These are phyloP conservation scores for Protomyctophum bolini DNA, from an alignment of 2,113 vertebrate species.

Conservation along the genomic window DNA sequence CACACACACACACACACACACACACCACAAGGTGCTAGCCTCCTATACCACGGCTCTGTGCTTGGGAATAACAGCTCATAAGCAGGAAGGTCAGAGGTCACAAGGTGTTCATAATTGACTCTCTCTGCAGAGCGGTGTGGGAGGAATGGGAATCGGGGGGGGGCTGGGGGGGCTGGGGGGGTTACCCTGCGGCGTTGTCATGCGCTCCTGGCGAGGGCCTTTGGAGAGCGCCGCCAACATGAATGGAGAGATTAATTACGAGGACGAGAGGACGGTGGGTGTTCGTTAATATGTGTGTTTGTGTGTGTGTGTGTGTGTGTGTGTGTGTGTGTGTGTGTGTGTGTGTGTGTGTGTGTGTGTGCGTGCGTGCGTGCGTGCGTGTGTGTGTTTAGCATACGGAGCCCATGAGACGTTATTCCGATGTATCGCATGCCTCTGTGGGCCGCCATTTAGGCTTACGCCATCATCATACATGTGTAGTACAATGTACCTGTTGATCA, in stretches of 20 bases:
- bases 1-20: too few species aligned
- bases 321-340: slow-evolving; percentile 1
- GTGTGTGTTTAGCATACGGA: not conserved
- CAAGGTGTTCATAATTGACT: slow-evolving; percentile 66
- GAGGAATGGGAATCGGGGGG: slow-evolving; percentile 14
- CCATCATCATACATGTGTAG: slow-evolving; percentile 45
- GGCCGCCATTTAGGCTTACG: too few species aligned
- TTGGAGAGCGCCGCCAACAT: slow-evolving; percentile 3
- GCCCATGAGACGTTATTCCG: too few species aligned
- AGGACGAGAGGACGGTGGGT: slow-evolving; percentile 22
- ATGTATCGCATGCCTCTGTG: too few species aligned
- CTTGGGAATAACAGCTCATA: slow-evolving; percentile 53
- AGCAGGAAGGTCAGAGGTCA: slow-evolving; percentile 55
- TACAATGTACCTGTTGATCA: slow-evolving; percentile 73
- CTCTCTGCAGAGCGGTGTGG: slow-evolving; percentile 18
- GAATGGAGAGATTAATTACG: slow-evolving; percentile 49
- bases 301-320: slow-evolving; percentile 38
- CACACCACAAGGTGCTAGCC: slow-evolving; percentile 46
- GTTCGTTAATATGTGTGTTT: not conserved
- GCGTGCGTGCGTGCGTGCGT: too few species aligned
- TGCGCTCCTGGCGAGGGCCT: slow-evolving; percentile 15
- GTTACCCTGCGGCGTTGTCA: slow-evolving; percentile 43
- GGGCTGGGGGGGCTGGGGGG: slow-evolving; percentile 15
- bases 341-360: slow-evolving; percentile 6
- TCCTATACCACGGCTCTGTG: slow-evolving; percentile 34